Evolutionary conservation across 1,140 invertebrate species (phyloP).

Genomic region (Copidosoma floridanum): DNA sequence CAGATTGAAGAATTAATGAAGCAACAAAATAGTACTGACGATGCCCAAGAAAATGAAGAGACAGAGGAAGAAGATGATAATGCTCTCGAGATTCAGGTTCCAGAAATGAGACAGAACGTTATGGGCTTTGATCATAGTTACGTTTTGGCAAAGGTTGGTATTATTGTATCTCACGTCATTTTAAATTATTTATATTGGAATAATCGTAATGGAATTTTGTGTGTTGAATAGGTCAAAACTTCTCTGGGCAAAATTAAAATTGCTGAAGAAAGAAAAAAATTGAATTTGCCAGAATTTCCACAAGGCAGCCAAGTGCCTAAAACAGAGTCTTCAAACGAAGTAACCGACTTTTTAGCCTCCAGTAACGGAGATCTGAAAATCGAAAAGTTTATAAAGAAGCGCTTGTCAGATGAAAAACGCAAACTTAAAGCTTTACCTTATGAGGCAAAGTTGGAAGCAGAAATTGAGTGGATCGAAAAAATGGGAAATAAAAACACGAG

Average conservation of each 20-base stretch:
- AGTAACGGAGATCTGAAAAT: too few relatives aligned
- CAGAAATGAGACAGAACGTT: conserved; percentile 68
- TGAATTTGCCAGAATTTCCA: background rate
- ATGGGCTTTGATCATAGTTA: conserved; percentile 66
- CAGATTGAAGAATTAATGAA: conserved; percentile 34
- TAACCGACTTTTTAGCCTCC: background rate
- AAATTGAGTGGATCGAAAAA: background rate
- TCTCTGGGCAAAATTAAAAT: conserved; percentile 27
- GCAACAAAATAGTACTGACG: conserved; percentile 17
- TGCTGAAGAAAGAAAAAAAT: conserved; percentile 2
- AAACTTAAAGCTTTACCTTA: background rate
- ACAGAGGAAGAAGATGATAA: conserved; percentile 42
- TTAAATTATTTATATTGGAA: background rate
- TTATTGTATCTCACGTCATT: conserved; percentile 12
- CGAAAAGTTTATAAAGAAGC: conserved; percentile 31
- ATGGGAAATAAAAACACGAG: background rate
- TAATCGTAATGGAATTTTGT: conserved; percentile 6
- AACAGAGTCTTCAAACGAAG: too few relatives aligned
- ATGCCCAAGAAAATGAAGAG: conserved; percentile 36
- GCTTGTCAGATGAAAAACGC: background rate
- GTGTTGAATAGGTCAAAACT: conserved; percentile 31
- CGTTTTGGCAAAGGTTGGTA: conserved; percentile 59
- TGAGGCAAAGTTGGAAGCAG: background rate
- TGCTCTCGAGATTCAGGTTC: conserved; percentile 47
- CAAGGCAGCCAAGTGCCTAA: background rate